These are phyloP conservation scores for Isaurus tuberculatus DNA, from an alignment of 92 coral and sea anemone genomes.

Conservation along the genomic window DNA sequence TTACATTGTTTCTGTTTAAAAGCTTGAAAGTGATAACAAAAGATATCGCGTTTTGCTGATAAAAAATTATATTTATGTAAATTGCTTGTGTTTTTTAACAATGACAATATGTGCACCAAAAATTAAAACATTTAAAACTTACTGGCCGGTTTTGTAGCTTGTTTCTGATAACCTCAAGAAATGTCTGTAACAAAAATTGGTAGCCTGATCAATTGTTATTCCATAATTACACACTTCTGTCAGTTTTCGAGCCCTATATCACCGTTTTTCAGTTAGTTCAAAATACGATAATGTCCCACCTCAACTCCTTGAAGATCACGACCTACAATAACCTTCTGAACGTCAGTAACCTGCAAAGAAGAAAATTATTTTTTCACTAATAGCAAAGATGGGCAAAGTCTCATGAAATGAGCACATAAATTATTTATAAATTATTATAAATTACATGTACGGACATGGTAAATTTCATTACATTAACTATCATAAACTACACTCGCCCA, in stretches of 20 bases:
- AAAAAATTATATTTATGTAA: no score
- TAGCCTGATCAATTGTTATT: not conserved
- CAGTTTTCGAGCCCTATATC: not conserved
- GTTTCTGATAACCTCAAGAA: slow-evolving; percentile 31
- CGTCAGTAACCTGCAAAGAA: slow-evolving; percentile 67
- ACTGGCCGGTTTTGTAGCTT: slow-evolving; percentile 38
- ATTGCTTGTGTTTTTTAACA: no score
- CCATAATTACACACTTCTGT: not conserved
- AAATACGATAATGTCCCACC: slow-evolving; percentile 50
- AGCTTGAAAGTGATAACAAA: no score
- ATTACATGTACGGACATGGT: no score
- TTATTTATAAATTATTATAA: no score
- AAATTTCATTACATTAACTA: no score
- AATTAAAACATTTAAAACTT: not conserved
- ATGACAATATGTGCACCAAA: not conserved
- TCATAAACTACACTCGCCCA: no score
- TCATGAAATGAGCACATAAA: no score
- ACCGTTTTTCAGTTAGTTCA: not conserved
- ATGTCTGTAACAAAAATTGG: slow-evolving; percentile 8
- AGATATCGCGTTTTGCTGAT: no score
- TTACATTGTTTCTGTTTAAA: no score
- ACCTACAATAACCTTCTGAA: slow-evolving; percentile 78
- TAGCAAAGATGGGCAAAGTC: no score
- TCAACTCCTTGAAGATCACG: slow-evolving; percentile 77
- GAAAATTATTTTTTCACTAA: not conserved